Conservation (phyloP, 2,113 vertebrate genomes). For the Hylia prasina region DNA sequence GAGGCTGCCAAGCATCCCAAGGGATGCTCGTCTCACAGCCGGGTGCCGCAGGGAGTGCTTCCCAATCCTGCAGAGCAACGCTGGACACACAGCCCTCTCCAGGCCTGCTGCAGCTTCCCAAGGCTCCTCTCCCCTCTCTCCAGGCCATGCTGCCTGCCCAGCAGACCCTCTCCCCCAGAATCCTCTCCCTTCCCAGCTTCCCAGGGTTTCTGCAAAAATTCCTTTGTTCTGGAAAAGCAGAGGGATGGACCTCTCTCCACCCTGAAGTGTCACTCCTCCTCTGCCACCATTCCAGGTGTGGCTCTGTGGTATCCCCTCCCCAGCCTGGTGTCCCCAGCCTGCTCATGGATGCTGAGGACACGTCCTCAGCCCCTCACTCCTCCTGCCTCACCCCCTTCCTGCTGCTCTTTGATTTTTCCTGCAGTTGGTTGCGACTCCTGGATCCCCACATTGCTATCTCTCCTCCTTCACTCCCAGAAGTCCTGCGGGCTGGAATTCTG, state of each 20-base stretch:
- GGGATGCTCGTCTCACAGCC: background rate
- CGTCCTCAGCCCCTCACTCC: rapidly evolving
- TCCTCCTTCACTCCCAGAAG: constrained; percentile 12
- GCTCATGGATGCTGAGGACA: background rate
- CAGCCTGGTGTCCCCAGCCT: background rate
- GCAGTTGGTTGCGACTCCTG: constrained; percentile 2
- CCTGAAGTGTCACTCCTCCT: background rate
- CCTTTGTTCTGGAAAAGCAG: background rate
- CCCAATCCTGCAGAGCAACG: background rate
- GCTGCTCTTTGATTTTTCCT: background rate
- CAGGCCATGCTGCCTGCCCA: background rate
- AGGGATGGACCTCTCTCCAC: background rate
- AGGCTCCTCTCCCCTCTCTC: background rate
- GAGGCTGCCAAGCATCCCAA: background rate
- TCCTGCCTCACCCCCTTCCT: background rate
- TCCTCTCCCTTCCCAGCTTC: background rate
- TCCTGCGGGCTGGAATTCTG: constrained; percentile 37
- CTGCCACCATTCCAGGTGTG: background rate
- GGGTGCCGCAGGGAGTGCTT: rapidly evolving
- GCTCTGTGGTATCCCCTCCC: background rate
- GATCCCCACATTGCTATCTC: constrained; percentile 32
- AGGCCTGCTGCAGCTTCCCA: background rate
- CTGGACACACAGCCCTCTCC: background rate
- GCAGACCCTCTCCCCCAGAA: background rate
- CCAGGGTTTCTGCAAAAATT: background rate